Percentiles rank a stretch among this genome's conserved stretches.
These are phyloP conservation scores for Protobothrops flavoviridis DNA, from an alignment of 2,113 vertebrate genomes.

Conservation along the genomic window DNA sequence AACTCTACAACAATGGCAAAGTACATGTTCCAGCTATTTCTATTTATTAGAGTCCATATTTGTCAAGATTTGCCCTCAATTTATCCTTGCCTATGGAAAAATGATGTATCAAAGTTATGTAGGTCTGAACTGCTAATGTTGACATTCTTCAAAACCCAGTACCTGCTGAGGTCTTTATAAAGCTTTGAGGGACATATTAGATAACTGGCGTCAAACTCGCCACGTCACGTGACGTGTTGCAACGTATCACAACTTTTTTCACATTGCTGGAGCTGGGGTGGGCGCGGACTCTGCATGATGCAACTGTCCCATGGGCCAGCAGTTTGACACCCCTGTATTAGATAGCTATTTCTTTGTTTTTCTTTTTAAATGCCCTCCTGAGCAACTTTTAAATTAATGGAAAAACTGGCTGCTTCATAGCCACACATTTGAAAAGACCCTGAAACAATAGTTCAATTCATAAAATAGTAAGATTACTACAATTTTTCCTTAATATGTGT, in stretches of 20 bases:
- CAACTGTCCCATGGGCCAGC: too few relatives aligned
- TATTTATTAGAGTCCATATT: not conserved
- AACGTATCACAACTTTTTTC: too few relatives aligned
- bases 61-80: not conserved
- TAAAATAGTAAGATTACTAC: not conserved
- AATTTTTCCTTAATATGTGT: not conserved
- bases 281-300: too few relatives aligned
- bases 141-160: not conserved
- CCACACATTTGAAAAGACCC: not conserved
- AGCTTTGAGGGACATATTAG: not conserved
- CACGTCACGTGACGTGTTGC: too few relatives aligned
- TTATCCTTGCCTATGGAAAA: not conserved
- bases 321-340: not conserved
- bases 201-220: too few relatives aligned
- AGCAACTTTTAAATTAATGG: not conserved
- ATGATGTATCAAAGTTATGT: not conserved
- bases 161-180: not conserved
- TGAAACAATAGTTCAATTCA: not conserved
- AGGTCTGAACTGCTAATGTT: not conserved
- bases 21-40: not conserved
- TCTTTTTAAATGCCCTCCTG: not conserved
- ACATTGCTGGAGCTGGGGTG: too few relatives aligned
- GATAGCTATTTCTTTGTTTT: not conserved
- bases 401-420: not conserved
- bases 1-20: not conserved